These are phyloP conservation scores for Semaprochilodus insignis DNA, from an alignment of 2,797 vertebrate genomes.

Conservation along the genomic window DNA sequence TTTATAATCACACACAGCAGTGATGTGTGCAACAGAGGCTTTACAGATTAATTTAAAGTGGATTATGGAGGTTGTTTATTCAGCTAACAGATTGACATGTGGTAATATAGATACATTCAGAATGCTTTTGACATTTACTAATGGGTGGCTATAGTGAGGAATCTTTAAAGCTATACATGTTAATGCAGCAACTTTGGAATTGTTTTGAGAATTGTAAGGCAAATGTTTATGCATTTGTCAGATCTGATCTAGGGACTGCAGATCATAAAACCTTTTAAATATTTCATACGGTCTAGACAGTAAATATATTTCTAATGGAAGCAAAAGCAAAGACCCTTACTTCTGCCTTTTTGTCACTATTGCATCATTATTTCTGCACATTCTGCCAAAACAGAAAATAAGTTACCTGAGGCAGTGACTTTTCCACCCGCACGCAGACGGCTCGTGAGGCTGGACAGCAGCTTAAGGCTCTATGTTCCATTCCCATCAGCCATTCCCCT, in stretches of 20 bases:
- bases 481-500: not conserved
- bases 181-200: not conserved
- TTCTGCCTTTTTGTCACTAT: not conserved
- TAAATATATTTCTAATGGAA: not conserved
- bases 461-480: not conserved
- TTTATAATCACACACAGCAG: conserved; percentile 31
- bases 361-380: conserved; percentile 15
- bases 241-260: not conserved
- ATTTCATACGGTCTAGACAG: not conserved
- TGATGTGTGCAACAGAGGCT: conserved; percentile 8
- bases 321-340: not conserved
- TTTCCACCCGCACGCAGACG: not conserved
- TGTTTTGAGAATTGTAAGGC: not conserved
- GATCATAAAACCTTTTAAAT: not conserved
- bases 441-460: not conserved
- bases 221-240: not conserved
- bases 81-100: conserved; percentile 37
- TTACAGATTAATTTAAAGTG: conserved; percentile 40
- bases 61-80: conserved; percentile 41
- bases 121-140: conserved; percentile 8
- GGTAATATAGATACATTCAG: not conserved
- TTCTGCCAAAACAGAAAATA: conserved; percentile 9
- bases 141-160: not conserved
- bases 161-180: conserved; percentile 34
- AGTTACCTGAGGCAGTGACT: not conserved